Evolutionary conservation across 2,888 invertebrate genomes (phyloP).

Genomic region (Drosophila diplacantha): DNA sequence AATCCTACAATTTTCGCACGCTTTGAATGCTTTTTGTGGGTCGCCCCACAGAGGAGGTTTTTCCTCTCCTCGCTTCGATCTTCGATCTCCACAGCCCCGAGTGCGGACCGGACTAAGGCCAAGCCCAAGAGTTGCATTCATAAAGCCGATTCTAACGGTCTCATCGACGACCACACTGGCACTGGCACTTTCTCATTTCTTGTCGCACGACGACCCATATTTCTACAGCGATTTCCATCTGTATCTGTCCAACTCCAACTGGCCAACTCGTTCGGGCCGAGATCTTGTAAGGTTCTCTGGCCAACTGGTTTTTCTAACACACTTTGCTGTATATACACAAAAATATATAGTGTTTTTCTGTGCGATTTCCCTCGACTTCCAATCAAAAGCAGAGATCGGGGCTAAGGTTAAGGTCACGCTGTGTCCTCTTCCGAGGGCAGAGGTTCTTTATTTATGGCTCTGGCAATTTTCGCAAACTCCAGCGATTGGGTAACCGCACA

Average conservation of each 20-base stretch:
- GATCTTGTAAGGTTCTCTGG: conserved; percentile 29
- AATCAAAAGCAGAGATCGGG: conserved; percentile 12
- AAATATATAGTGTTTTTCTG: conserved; percentile 7
- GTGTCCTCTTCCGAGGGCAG: conserved; percentile 11
- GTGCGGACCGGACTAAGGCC: conserved; percentile 2
- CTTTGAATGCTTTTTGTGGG: conserved; percentile 31
- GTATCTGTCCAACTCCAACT: conserved; percentile 24
- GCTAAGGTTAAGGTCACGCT: conserved; percentile 28
- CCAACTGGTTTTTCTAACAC: conserved; percentile 29
- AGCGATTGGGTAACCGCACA: not conserved
- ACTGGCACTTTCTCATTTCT: conserved; percentile 62
- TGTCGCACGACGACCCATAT: conserved; percentile 65
- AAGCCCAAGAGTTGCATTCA: conserved; percentile 25
- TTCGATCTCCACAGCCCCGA: conserved; percentile 4
- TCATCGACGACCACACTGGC: conserved; percentile 8
- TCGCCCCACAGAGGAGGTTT: too few species aligned
- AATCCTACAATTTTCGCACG: conserved; percentile 22
- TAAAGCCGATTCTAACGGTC: conserved; percentile 41
- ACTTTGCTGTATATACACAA: not conserved
- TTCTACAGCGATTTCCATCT: conserved; percentile 39
- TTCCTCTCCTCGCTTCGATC: conserved; percentile 10
- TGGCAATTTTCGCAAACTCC: conserved; percentile 9
- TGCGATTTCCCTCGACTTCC: conserved; percentile 5
- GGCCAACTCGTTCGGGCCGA: conserved; percentile 23
- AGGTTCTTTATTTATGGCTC: conserved; percentile 10